These are phyloP conservation scores for Sciurus niger DNA, from an alignment of 2,113 vertebrate genomes.

Conservation along the genomic window DNA sequence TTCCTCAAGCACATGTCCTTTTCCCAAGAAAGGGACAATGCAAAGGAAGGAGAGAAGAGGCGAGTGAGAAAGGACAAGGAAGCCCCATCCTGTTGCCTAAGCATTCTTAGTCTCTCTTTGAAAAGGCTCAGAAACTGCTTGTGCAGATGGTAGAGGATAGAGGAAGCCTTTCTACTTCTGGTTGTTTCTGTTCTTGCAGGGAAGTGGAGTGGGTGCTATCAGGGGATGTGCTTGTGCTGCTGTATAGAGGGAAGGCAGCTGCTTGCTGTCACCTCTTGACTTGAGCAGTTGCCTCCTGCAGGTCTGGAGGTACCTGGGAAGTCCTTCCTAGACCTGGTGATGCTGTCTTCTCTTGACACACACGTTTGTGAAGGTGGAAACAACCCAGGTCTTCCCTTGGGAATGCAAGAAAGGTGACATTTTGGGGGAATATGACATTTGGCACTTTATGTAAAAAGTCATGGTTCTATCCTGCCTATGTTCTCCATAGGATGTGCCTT, in stretches of 20 bases:
- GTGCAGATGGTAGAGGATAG: not conserved
- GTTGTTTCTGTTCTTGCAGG: not conserved
- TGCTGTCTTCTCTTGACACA: not conserved
- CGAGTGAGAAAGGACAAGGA: not conserved
- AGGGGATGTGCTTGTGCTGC: not conserved
- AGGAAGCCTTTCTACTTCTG: not conserved
- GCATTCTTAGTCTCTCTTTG: slow-evolving; percentile 11
- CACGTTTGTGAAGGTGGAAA: not conserved
- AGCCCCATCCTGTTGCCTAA: not conserved
- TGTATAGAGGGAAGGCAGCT: not conserved
- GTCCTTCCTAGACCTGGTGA: not conserved
- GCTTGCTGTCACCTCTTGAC: not conserved
- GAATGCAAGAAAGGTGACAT: not conserved
- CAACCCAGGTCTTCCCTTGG: not conserved
- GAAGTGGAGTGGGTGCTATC: not conserved
- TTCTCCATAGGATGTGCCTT: not conserved
- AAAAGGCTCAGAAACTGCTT: not conserved
- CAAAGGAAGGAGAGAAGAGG: not conserved
- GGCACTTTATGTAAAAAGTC: not conserved
- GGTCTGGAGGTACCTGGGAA: not conserved
- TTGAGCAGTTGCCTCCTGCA: not conserved
- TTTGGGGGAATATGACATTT: not conserved
- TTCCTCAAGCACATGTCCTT: not conserved
- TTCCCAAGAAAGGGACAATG: not conserved
- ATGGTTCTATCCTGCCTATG: not conserved